These are phyloP conservation scores for Horisme vitalbata DNA, from an alignment of 2,888 invertebrate species.

Conservation along the genomic window DNA sequence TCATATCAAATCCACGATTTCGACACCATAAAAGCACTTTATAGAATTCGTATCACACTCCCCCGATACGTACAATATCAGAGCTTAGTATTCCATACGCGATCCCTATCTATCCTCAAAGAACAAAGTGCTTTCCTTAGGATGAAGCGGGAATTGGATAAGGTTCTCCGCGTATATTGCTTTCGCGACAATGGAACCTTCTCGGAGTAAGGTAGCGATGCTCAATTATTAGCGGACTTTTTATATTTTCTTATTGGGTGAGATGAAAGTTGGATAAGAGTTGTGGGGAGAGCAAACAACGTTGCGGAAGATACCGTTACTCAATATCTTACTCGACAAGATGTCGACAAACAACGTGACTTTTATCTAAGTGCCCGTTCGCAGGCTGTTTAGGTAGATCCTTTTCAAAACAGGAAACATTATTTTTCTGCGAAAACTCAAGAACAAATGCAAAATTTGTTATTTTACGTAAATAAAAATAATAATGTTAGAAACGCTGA, in stretches of 20 bases:
- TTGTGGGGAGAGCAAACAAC: slow-evolving; percentile 6
- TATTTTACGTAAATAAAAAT: too few species aligned
- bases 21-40: slow-evolving; percentile 23
- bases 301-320: neutral
- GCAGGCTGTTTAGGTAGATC: too few species aligned
- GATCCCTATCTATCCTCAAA: slow-evolving; percentile 56
- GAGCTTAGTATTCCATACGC: slow-evolving; percentile 52
- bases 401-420: too few species aligned
- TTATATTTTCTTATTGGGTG: slow-evolving; percentile 32
- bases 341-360: too few species aligned
- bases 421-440: too few species aligned
- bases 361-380: too few species aligned
- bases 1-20: slow-evolving; percentile 6
- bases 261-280: slow-evolving; percentile 29
- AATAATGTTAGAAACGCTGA: too few species aligned
- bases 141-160: slow-evolving; percentile 57
- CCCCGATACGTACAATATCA: slow-evolving; percentile 28
- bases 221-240: slow-evolving; percentile 42
- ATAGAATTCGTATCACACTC: slow-evolving; percentile 30
- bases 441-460: too few species aligned
- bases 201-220: slow-evolving; percentile 46
- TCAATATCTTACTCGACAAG: neutral
- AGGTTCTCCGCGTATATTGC: slow-evolving; percentile 50
- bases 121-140: slow-evolving; percentile 61
- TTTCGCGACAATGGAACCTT: slow-evolving; percentile 50